These are phyloP conservation scores for Philopotamus ludificatus DNA, from an alignment of 1,140 invertebrate species.

Conservation along the genomic window DNA sequence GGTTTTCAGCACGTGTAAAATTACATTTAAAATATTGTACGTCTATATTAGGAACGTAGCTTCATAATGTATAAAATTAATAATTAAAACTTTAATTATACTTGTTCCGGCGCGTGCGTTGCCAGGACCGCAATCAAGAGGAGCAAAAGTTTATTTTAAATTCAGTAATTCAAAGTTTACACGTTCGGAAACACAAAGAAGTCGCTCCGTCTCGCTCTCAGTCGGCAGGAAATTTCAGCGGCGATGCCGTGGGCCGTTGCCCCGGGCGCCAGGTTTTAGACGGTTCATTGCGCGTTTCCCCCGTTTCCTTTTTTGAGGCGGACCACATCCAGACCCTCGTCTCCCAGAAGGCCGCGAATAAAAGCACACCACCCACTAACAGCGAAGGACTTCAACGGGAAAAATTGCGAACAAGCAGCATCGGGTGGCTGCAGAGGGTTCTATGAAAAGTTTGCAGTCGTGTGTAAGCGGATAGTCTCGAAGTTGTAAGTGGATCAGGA, in stretches of 20 bases:
- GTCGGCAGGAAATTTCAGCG: not conserved
- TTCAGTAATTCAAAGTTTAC: not conserved
- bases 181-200: not conserved
- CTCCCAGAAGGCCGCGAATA: constrained; percentile 17
- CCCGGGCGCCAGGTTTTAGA: not conserved
- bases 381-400: too few species aligned
- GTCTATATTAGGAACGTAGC: too few species aligned
- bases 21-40: too few species aligned
- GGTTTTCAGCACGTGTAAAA: too few species aligned
- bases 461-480: too few species aligned
- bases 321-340: constrained; percentile 18
- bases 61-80: too few species aligned
- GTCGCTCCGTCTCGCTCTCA: not conserved
- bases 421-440: too few species aligned
- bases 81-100: too few species aligned
- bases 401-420: too few species aligned
- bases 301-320: not conserved
- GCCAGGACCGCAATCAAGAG: not conserved
- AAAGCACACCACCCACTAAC: constrained; percentile 4
- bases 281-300: not conserved
- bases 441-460: too few species aligned
- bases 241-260: not conserved
- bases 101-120: too few species aligned
- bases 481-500: too few species aligned
- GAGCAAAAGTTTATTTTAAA: not conserved